phyloP scores from a whole-genome alignment of 2,888 invertebrate species.

The Folsomia candida region DNA sequence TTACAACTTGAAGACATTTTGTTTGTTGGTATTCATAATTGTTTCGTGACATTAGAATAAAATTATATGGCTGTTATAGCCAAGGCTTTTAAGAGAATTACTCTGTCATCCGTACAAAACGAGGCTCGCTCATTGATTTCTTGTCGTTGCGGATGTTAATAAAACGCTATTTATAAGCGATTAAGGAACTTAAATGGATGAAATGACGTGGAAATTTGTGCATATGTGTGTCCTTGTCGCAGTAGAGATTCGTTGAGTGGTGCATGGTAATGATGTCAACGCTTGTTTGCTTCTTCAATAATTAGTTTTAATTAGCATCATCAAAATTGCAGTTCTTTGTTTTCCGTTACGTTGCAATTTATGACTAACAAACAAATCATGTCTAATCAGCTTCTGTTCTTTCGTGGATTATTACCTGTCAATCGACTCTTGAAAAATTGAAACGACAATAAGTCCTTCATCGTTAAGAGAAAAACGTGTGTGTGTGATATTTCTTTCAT shows the following conservation, averaged over 20 bases:
- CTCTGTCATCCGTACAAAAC: neutral
- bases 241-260: no score
- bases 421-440: neutral
- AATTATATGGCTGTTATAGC: neutral
- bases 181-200: neutral
- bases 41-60: neutral
- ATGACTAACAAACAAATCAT: neutral
- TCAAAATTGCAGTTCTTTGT: no score
- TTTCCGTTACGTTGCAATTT: no score
- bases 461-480: neutral
- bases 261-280: neutral
- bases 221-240: no score
- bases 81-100: neutral
- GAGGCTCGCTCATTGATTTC: neutral
- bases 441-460: neutral
- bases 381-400: neutral
- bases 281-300: no score
- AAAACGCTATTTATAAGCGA: neutral
- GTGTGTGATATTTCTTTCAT: neutral
- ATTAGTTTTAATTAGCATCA: no score
- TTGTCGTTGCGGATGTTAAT: neutral
- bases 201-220: no score
- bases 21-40: neutral
- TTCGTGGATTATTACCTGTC: neutral
- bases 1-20: neutral